Base-by-base conservation (phyloP, 1,140 invertebrate species). In the Drosophila sturtevanti region DNA sequence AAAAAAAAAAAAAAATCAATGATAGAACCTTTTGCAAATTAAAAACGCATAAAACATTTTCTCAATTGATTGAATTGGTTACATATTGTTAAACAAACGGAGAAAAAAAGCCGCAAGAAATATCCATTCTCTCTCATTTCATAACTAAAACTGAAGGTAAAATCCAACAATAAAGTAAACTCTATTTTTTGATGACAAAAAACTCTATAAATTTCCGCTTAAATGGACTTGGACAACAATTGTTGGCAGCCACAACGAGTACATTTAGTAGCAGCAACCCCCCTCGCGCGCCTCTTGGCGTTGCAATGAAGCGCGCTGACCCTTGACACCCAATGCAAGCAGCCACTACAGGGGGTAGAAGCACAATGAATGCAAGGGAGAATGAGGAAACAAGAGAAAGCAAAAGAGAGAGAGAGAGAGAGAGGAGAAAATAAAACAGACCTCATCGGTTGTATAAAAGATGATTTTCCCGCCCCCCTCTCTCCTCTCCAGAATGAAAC, bases 251-350 rank as follows among this genome's bases (percentile, higher is more conserved):
- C 27, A 31, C 2, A 31, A 6, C 27, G 27, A 31, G 27, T 31
- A 31, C 27, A 31, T 31, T 31, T 31, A 31, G 27, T 31, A 6
- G 52, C 41, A 27, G 4, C 66, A 62, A 70, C 48, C 66, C 59
- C 73, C 51, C 27, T 9, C 41, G 9, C 10, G 16, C 10, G 16
- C 5, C 41, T 11, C 41, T 48, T 48, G 18, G 18, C 16, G 31
- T 31, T 66, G 35, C 24, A 68, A n/a, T 52, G 31, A 77, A 69
- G 51, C 73, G 54, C 60, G 60, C 62, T 77, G 81, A 85, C 73
- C 77, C 63, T 67, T 85, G 73, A 81, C 81, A 77, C 69, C 63
- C 67, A 71, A 55, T 66, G 63, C 34, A 34, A 9, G 12, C 21
- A 41, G 37, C 41, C 16, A 2, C 41, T 18, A 16, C 7, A 69